Base-by-base conservation (phyloP, 2,797 vertebrate genomes). In the Garrulus glandarius region DNA sequence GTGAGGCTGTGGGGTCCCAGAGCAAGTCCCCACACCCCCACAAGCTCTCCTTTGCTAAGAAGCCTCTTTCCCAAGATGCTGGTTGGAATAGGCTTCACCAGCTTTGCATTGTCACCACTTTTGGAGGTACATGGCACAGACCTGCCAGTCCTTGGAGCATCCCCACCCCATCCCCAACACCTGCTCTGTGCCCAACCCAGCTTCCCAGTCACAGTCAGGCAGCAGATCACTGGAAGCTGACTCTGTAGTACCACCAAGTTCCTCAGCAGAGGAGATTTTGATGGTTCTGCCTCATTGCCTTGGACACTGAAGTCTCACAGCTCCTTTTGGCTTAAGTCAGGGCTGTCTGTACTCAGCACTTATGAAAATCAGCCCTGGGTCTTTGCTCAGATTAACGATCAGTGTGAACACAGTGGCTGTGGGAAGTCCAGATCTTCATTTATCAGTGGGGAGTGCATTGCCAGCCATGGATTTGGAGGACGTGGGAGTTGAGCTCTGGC, bases 291-390 rank as follows among this genome's bases (percentile, higher is more conserved):
- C 65, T 84, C 11, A 0, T 92, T 92, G 64, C 88, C n/a, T 83
- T 32, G 65, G 46, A 77, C 0, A 22, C 76, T 12, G 11, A 95
- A 74, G 34, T 30, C 88, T 97, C 90, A 64, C 77, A 87, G 74
- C 52, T 93, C 64, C 70, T 94, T 81, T 63, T 61, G 84, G 37
- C 86, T 95, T 93, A 97, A 95, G 93, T 12, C 72, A 3, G 32
- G 65, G n/a, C 87, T 95, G 76, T 81, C 89, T 96, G 72, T 87
- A 65, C 87, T 96, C 95, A 97, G 95, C 91, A 95, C 32, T 97
- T 96, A 91, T 43, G 91, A 96, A 96, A 94, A 94, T 96, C 95
- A 96, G 89, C 76, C 84, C 79, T 11, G 23, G 46, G 82, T 65
- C 69, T 95, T 91, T 91, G 72, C 91, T 91, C 84, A 92, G 93